Base-by-base conservation (phyloP, 2,888 invertebrate genomes). In the Eurois occulta region DNA sequence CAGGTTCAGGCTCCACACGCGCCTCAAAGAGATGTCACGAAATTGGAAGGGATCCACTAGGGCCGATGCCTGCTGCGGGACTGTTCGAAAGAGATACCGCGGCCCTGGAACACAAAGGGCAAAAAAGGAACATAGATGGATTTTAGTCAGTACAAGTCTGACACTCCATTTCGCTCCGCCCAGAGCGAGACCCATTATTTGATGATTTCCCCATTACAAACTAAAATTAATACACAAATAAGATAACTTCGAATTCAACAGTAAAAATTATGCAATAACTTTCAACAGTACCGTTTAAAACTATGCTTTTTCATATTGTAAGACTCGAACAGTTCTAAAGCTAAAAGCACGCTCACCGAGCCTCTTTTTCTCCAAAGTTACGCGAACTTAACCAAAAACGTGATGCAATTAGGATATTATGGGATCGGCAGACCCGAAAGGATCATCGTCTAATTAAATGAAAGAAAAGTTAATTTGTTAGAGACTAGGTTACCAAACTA, bases 391-490 rank as follows among this genome's bases (percentile, higher is more conserved):
- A 52, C 55, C 32, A 35, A 68, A 68, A 60, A 68, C 83, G 86
- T 83, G 74, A 70, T 38, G 43, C 58, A 64, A 67, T 83, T 83
- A 77, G 46, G 16, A 32, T 68, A 64, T 75, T 46, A 35, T 48
- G 38, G 24, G 70, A 64, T 86, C 64, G 24, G 13, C 10, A 48
- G 71, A 73, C 75, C 84, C 48, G 65, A 77, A 68, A 82, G 74
- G 75, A 75, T 70, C 70, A 71, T 67, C 43, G n/a, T 62, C 70
- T 71, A 84, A 86, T 84, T 75, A 70, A 72, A 84, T 84, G 55
- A 65, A 73, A 70, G 43, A 78, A 60, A 83, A 78, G 86, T 83
- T 72, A 83, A 78, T 74, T 83, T 70, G 62, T 69, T 72, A 58
- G 62, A 65, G 75, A 72, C 55, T 55, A 48, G 35, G 21, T 67